These are phyloP conservation scores for Poeciliopsis gracilis DNA, from an alignment of 2,797 vertebrate genomes.

Conservation along the genomic window DNA sequence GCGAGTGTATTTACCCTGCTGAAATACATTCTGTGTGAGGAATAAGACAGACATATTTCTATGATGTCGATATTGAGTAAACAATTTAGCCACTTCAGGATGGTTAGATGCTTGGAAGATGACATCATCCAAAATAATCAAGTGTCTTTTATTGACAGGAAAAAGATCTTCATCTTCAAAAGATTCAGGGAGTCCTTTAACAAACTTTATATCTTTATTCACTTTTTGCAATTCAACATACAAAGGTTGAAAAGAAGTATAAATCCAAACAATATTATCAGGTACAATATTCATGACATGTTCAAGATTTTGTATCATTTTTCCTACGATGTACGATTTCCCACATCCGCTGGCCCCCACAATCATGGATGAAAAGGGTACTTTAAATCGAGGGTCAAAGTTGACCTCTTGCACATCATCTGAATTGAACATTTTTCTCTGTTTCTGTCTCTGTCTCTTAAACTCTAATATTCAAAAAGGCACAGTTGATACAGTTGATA, in stretches of 20 bases:
- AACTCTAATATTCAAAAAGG: too few relatives aligned
- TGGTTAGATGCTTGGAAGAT: neutral
- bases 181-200: neutral
- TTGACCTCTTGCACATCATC: neutral
- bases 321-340: neutral
- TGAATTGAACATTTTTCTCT: neutral
- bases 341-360: neutral
- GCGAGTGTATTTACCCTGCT: too few relatives aligned
- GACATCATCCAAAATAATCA: neutral
- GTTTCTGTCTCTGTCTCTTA: too few relatives aligned
- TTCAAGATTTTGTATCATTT: neutral
- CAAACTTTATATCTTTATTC: neutral
- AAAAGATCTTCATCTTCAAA: neutral
- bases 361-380: neutral
- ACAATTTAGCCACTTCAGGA: neutral
- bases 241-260: neutral
- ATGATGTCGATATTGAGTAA: neutral
- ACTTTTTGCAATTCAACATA: neutral
- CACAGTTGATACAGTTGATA: too few relatives aligned
- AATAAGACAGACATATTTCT: neutral
- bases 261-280: neutral
- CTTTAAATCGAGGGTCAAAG: neutral
- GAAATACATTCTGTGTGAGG: too few relatives aligned
- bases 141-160: accelerated
- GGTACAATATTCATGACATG: neutral